A percentile compares a stretch with the other conserved stretches of the same genome.
These are phyloP conservation scores for Desmodus rotundus DNA, from an alignment of 2,113 vertebrate species.

Conservation along the genomic window DNA sequence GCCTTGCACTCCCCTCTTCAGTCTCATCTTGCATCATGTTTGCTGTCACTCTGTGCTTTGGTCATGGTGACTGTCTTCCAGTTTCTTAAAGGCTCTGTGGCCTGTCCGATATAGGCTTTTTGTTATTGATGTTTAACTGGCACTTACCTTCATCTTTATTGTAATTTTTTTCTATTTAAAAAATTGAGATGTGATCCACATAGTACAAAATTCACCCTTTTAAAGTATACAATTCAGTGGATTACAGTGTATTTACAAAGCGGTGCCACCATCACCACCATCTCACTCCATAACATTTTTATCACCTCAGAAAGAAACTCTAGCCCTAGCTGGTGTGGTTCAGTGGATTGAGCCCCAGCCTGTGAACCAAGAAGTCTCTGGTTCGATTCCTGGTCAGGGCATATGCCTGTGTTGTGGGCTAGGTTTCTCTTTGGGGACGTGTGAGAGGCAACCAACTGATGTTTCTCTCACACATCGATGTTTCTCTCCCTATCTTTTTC, in stretches of 20 bases:
- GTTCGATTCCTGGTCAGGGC: too few relatives aligned
- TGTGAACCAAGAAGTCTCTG: too few relatives aligned
- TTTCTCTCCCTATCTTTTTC: too few relatives aligned
- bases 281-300: slow-evolving; percentile 25
- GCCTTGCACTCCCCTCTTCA: background rate
- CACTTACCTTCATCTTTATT: background rate
- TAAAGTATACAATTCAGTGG: background rate
- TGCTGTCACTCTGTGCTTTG: background rate
- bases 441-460: too few relatives aligned
- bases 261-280: background rate
- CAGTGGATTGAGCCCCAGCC: too few relatives aligned
- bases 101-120: background rate
- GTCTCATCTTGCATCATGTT: background rate
- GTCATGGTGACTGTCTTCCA: background rate
- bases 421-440: too few relatives aligned
- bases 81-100: background rate
- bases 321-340: too few relatives aligned
- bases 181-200: background rate
- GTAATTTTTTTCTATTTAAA: background rate
- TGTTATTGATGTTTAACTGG: background rate
- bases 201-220: background rate
- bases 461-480: too few relatives aligned
- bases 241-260: background rate
- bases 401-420: too few relatives aligned
- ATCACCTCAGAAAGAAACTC: background rate